Percentiles rank a stretch among this genome's conserved stretches.
phyloP scores from a whole-genome alignment of 1,140 invertebrate genomes.

The Drosophila lini region DNA sequence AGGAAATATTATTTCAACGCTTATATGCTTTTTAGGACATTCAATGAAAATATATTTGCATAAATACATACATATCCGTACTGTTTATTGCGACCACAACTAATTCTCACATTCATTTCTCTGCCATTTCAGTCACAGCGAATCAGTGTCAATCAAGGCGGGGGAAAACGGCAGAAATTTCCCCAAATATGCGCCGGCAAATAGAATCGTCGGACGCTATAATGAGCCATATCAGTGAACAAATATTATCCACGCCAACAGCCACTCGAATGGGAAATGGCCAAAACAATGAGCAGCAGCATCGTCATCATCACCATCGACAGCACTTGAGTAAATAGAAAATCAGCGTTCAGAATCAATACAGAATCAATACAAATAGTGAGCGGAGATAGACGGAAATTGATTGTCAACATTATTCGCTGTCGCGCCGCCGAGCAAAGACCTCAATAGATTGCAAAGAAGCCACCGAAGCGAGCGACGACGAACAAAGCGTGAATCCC shows the following conservation, averaged over 20 bases:
- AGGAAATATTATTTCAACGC: background rate
- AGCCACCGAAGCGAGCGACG: constrained; percentile 27
- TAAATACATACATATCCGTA: background rate
- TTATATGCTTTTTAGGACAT: background rate
- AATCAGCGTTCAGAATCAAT: constrained; percentile 77
- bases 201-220: constrained; percentile 57
- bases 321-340: constrained; percentile 79
- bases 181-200: constrained; percentile 64
- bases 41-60: background rate
- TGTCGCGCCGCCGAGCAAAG: constrained; percentile 32
- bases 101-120: constrained; percentile 8
- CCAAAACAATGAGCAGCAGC: constrained; percentile 43
- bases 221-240: constrained; percentile 76
- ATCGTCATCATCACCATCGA: constrained; percentile 39
- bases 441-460: constrained; percentile 31
- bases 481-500: constrained; percentile 47
- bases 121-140: constrained; percentile 29
- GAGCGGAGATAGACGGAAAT: constrained; percentile 47
- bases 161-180: constrained; percentile 27
- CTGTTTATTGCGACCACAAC: constrained; percentile 10
- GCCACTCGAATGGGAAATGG: constrained; percentile 43
- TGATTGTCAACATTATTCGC: constrained; percentile 64
- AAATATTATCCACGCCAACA: constrained; percentile 62
- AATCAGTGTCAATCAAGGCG: constrained; percentile 36
- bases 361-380: constrained; percentile 78